A percentile compares a stretch with the other conserved stretches of the same genome.
Evolutionary conservation across 1,140 invertebrate genomes (phyloP).

Genomic region (Ips typographus): DNA sequence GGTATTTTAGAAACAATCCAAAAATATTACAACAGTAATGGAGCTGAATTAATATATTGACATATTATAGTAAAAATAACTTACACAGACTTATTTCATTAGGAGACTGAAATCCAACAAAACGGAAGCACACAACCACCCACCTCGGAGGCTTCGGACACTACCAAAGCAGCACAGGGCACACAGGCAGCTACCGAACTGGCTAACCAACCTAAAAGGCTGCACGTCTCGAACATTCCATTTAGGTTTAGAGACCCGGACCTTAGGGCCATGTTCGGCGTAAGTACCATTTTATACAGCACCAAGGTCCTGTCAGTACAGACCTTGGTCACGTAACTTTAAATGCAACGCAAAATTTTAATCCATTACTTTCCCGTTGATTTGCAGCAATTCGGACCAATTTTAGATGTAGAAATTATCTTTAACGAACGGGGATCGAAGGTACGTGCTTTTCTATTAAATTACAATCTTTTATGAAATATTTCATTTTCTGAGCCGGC

Average conservation of each 20-base stretch:
- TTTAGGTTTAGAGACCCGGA: constrained; percentile 98
- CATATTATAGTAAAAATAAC: not conserved
- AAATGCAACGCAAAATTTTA: not conserved
- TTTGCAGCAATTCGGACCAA: constrained; percentile 96
- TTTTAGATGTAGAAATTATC: constrained; percentile 99
- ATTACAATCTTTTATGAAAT: constrained; percentile 37
- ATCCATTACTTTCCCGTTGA: constrained; percentile 45
- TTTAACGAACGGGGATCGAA: constrained; percentile 99
- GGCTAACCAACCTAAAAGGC: constrained; percentile 73
- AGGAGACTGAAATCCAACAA: constrained; percentile 38
- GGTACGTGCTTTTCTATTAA: constrained; percentile 69
- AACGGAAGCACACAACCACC: constrained; percentile 46
- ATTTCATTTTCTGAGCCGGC: constrained; percentile 42
- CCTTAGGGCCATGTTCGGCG: constrained; percentile 95
- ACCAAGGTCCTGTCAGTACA: too few relatives aligned
- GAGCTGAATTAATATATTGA: not conserved
- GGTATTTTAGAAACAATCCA: too few relatives aligned
- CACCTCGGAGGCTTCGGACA: constrained; percentile 45
- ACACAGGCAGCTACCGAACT: constrained; percentile 44
- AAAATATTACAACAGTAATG: too few relatives aligned
- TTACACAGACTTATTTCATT: not conserved
- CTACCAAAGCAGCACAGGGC: constrained; percentile 38
- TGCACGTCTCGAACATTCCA: constrained; percentile 98
- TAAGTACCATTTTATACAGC: constrained; percentile 60
- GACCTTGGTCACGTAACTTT: too few relatives aligned